Percentiles rank a stretch among this genome's conserved stretches.
These are phyloP conservation scores for Tragelaphus buxtoni DNA, from an alignment of 2,113 vertebrate species.

Conservation along the genomic window DNA sequence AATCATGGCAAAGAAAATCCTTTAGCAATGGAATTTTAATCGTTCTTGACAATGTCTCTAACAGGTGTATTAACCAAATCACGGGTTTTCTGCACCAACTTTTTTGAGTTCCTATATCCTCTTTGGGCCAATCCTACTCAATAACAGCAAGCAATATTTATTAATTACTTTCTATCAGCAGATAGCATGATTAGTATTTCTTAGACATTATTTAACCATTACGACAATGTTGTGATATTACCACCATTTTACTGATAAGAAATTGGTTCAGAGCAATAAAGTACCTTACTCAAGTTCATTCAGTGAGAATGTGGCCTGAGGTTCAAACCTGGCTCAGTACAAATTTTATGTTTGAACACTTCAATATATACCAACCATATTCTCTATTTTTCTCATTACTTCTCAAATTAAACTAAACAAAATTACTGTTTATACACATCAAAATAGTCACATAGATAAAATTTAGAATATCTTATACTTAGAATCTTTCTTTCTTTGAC, in stretches of 20 bases:
- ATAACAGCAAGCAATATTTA: slow-evolving; percentile 14
- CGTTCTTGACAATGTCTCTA: background rate
- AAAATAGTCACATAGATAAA: background rate
- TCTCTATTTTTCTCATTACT: background rate
- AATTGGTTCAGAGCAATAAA: background rate
- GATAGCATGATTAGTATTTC: background rate
- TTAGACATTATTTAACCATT: background rate
- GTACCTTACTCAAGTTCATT: background rate
- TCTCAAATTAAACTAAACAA: background rate
- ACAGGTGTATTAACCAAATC: slow-evolving; percentile 1
- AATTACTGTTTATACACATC: background rate
- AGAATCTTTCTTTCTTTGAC: background rate
- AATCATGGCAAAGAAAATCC: background rate
- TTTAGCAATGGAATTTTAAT: slow-evolving; percentile 28
- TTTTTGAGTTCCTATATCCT: background rate
- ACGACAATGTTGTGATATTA: background rate
- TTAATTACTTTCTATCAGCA: background rate
- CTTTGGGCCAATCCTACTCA: background rate
- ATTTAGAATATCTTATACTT: background rate
- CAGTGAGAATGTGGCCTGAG: background rate
- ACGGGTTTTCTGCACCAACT: background rate
- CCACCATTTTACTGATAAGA: background rate
- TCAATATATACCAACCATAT: background rate
- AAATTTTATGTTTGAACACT: background rate
- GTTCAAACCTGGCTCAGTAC: background rate